phyloP scores from a whole-genome alignment of 2,888 invertebrate genomes.

The Sympetrum striolatum region DNA sequence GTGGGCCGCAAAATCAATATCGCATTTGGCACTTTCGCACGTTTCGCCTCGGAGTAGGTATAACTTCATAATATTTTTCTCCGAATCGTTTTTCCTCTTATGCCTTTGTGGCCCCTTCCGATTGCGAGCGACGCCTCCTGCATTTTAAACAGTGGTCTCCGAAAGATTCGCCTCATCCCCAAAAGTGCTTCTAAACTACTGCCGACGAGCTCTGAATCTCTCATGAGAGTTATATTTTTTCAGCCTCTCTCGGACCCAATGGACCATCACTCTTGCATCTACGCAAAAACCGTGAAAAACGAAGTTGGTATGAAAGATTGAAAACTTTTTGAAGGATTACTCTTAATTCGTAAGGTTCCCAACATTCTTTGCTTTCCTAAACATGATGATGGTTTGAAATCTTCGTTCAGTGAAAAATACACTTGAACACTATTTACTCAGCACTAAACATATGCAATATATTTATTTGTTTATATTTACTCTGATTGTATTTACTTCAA shows the following conservation, averaged over 20 bases:
- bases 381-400: too few relatives aligned
- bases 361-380: too few relatives aligned
- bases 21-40: background rate
- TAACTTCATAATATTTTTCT: background rate
- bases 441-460: too few relatives aligned
- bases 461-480: too few relatives aligned
- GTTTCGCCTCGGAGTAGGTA: background rate
- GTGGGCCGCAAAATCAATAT: background rate
- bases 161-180: background rate
- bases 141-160: slow-evolving; percentile 5
- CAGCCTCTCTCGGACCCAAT: background rate
- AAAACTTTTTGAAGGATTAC: too few relatives aligned
- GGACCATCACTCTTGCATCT: background rate
- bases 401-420: too few relatives aligned
- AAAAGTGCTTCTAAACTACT: background rate
- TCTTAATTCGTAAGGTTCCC: too few relatives aligned
- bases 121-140: background rate
- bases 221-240: background rate
- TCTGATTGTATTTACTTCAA: too few relatives aligned
- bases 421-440: too few relatives aligned
- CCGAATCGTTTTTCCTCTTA: background rate
- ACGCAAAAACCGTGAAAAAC: too few relatives aligned
- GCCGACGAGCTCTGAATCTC: slow-evolving; percentile 1
- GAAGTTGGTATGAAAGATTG: too few relatives aligned
- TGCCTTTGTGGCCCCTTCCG: background rate